phyloP scores from a whole-genome alignment of 30 jellyfish, hydroid and myxozoan species.

The Morbakka virulenta region DNA sequence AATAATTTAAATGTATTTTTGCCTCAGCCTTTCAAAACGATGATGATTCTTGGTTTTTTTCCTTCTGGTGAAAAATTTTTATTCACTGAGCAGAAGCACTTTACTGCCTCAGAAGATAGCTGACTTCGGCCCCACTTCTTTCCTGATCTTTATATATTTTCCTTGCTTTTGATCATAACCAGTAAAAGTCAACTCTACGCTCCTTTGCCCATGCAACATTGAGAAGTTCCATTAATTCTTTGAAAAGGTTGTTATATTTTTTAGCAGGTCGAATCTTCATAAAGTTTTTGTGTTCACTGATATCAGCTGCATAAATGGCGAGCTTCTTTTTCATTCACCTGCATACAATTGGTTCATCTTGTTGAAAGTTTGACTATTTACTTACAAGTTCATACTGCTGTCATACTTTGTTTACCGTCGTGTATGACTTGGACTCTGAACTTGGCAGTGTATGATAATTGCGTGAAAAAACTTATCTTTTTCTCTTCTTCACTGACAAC shows the following conservation, averaged over 20 bases:
- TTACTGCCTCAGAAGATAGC: not conserved
- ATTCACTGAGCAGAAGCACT: not conserved
- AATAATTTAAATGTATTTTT: too few relatives aligned
- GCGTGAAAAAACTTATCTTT: too few relatives aligned
- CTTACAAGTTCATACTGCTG: too few relatives aligned
- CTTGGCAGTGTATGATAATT: too few relatives aligned
- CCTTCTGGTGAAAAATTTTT: not conserved
- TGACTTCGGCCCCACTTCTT: not conserved
- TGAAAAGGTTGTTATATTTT: slow-evolving; percentile 39
- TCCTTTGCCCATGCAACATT: slow-evolving; percentile 41
- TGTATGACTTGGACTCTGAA: too few relatives aligned
- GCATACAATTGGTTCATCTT: too few relatives aligned
- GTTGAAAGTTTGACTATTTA: too few relatives aligned
- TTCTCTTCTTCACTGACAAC: not conserved
- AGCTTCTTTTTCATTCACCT: not conserved
- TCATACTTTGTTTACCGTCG: too few relatives aligned
- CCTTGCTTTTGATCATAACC: slow-evolving; percentile 77
- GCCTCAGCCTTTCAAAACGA: not conserved
- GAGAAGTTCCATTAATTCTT: slow-evolving; percentile 5
- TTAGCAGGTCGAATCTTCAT: slow-evolving; percentile 43
- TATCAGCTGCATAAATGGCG: not conserved
- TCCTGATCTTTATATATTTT: slow-evolving; percentile 4
- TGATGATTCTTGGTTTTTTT: not conserved
- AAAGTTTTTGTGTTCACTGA: slow-evolving; percentile 1
- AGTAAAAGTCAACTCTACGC: slow-evolving; percentile 39